Base-by-base conservation (phyloP, 2,888 invertebrate genomes). In the Dolichopus griseipennis region DNA sequence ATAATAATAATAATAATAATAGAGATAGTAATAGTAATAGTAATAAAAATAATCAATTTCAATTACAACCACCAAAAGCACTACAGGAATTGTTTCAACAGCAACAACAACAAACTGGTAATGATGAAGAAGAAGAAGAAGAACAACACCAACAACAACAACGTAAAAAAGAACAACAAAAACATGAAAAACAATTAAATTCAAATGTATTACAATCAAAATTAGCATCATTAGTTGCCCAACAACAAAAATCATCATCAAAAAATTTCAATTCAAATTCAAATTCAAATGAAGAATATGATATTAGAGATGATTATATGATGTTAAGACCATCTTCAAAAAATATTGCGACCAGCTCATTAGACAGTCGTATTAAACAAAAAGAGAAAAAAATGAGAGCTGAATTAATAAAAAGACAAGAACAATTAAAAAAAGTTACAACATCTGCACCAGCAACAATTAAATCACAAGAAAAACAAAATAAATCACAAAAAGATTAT, bases 41-140 rank as follows among this genome's bases (percentile, higher is more conserved):
- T n/a, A 34, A 64, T 64, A 5, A 37, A 37, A 20, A 52, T 52
- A 52, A 52, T 52, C 52, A 52, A 41, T 69, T 67, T 41, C 68
- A 70, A n/a, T 66, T 73, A 9, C 43, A 67, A 61, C 74, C 76
- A 2, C 75, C 77, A 2, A 75, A 75, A 12, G 71, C 73, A 0
- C 68, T 80, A 66, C 76, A 80, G 61, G 78, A 79, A 64, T 73
- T 80, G 3, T 77, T 80, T 67, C 75, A 76, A 61, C 75, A 75
- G 69, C 5, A 73, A 72, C 66, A 69, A 69, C 71, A 0, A 68
- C 61, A 63, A n/a, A n/a, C n/a, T n/a, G n/a, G n/a, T n/a, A n/a
- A n/a, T n/a, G n/a, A n/a, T n/a, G n/a, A n/a, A n/a, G 27, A 27
- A 27, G 5, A 27, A 5, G 27, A 27, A 66, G 76, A 80, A 52